Conservation (phyloP, 2,888 invertebrate species). For the Mythimna lalbum region DNA sequence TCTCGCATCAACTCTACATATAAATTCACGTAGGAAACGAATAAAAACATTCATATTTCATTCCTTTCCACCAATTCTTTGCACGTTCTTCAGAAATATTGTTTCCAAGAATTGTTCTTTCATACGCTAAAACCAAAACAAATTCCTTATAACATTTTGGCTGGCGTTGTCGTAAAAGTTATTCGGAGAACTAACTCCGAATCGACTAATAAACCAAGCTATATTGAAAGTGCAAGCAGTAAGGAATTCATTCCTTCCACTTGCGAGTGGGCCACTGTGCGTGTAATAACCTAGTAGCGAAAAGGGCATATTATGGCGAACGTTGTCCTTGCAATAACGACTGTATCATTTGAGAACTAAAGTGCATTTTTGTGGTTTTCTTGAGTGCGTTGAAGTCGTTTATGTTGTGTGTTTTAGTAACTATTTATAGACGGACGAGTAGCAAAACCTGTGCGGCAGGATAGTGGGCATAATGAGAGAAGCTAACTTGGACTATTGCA, state of each 20-base stretch:
- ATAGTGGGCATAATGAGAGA: constrained; percentile 80
- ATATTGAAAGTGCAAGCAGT: constrained; percentile 88
- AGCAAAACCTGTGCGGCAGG: constrained; percentile 86
- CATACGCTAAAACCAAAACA: constrained; percentile 27
- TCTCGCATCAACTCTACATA: constrained; percentile 1
- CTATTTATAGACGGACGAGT: constrained; percentile 87
- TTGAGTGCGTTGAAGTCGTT: constrained; percentile 58
- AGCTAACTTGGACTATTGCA: constrained; percentile 78
- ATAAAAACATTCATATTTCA: constrained; percentile 9
- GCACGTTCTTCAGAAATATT: constrained; percentile 20
- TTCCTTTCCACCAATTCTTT: constrained; percentile 8
- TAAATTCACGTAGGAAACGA: not conserved
- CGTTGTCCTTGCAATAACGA: constrained; percentile 52
- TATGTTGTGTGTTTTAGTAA: constrained; percentile 59
- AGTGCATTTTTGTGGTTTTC: constrained; percentile 60
- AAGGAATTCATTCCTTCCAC: constrained; percentile 83
- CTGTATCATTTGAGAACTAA: constrained; percentile 51
- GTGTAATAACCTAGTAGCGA: constrained; percentile 44
- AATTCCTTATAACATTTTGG: constrained; percentile 48
- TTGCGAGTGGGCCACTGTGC: constrained; percentile 84
- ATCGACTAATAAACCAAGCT: constrained; percentile 76
- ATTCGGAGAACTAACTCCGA: constrained; percentile 74
- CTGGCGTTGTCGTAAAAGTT: constrained; percentile 59
- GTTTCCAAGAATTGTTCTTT: constrained; percentile 21
- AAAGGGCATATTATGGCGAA: constrained; percentile 54